These are phyloP conservation scores for Excalfactoria chinensis DNA, from an alignment of 2,113 vertebrate genomes.

Conservation along the genomic window DNA sequence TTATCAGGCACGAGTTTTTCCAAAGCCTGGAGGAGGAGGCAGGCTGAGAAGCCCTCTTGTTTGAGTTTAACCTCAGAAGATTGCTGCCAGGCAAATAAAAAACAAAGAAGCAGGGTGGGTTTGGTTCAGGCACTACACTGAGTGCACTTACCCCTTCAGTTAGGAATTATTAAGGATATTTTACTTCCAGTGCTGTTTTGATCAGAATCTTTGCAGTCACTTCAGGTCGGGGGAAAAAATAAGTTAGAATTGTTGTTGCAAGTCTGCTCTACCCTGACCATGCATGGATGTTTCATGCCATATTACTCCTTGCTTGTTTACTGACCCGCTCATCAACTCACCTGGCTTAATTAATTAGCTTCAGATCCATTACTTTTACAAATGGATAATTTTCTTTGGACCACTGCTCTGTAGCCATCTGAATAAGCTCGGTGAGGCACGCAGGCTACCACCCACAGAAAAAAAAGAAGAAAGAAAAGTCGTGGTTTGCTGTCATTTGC, in stretches of 20 bases:
- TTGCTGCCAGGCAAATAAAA: background rate
- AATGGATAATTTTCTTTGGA: conserved; percentile 20
- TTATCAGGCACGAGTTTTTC: background rate
- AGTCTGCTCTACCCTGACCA: background rate
- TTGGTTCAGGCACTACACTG: background rate
- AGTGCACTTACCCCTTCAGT: background rate
- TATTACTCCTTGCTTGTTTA: conserved; percentile 30
- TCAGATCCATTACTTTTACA: conserved; percentile 57
- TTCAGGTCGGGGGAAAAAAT: background rate
- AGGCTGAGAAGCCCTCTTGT: background rate
- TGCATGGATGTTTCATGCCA: background rate
- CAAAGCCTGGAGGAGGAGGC: background rate
- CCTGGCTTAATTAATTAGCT: conserved; percentile 41
- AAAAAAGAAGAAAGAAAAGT: background rate
- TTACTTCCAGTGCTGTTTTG: background rate
- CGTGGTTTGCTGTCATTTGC: background rate
- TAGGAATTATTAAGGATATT: background rate
- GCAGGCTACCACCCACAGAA: background rate
- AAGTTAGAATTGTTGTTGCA: background rate
- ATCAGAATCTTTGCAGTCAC: background rate
- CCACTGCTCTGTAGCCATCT: background rate
- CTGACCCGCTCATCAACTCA: conserved; percentile 36
- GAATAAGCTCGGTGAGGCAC: conserved; percentile 28
- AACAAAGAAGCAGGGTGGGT: fast-evolving
- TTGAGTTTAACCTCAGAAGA: background rate